Base-by-base conservation (phyloP, 2,113 vertebrate species). In the Sterrhoptilus dennistouni region DNA sequence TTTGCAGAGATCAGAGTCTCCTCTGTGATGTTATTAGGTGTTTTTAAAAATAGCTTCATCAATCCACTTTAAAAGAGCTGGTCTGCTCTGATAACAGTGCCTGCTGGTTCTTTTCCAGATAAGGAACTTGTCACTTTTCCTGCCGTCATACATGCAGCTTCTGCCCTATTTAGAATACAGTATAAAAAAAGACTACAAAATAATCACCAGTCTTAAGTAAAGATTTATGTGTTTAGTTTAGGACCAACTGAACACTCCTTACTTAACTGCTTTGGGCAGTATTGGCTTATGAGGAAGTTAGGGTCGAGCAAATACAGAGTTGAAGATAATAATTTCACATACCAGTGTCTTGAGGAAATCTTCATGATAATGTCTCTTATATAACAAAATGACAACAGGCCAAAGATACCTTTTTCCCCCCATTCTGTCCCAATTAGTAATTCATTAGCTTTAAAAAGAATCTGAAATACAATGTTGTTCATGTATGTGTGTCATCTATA, bases 1-100 rank as follows among this genome's bases (percentile, higher is more conserved):
- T 95, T 69, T 94, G 78, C 89, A 47, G 93, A 65, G 86, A 93
- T 89, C 91, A 87, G 35, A 53, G 69, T 83, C 78, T 94, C 69
- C 64, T 96, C 84, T 90, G 50, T 59, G 84, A 66, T 96, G 84
- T 86, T 95, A 79, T 90, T 90, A 93, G 84, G 68, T 93, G 70
- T 69, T 94, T 93, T 95, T 76, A 90, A 94, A 95, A 96, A 91
- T 91, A 95, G 87, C 84, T 88, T 87, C 82, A 83, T 95, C 82
- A 54, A 84, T 77, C 85, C 24, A 44, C 59, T 96, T 87, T 81
- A 31, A 88, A 92, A 95, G 85, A 92, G 45, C 90, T 66, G 88
- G 35, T 94, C 90, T 94, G 83, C 47, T 88, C 85, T 90, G 75
- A 59, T 93, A 92, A 85, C 63, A 50, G 52, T 70, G 85, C 84